Conservation (phyloP, 2,888 invertebrate genomes). For the Andrena flavipes region DNA sequence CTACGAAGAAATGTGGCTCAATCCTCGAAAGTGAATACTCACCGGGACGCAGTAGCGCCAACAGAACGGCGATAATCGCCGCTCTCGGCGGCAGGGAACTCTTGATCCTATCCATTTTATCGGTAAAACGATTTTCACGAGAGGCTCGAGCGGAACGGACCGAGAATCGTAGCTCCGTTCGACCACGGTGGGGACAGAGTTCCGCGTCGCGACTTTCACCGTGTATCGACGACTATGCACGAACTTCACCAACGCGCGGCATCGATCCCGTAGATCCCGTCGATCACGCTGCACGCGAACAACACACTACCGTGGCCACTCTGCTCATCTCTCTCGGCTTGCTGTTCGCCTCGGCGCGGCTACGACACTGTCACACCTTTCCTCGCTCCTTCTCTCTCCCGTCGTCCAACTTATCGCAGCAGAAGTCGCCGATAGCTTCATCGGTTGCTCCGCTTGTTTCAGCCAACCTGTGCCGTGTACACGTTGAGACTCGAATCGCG, state of each 20-base stretch:
- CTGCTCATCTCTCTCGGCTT: constrained; percentile 4
- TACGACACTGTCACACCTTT: constrained; percentile 24
- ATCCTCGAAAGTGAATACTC: constrained; percentile 31
- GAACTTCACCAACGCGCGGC: constrained; percentile 28
- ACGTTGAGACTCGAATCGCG: background rate
- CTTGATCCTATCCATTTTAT: constrained; percentile 52
- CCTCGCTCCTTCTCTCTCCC: background rate
- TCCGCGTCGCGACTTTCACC: constrained; percentile 54
- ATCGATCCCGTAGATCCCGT: constrained; percentile 47
- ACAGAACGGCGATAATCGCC: constrained; percentile 36
- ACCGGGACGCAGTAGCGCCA: constrained; percentile 52
- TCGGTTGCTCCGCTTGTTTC: background rate
- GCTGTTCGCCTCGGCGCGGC: background rate
- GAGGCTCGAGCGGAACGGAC: constrained; percentile 18
- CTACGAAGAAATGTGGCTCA: background rate
- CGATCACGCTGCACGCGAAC: constrained; percentile 33
- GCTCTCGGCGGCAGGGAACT: constrained; percentile 15
- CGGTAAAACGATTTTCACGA: constrained; percentile 41
- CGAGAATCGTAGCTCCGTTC: constrained; percentile 44
- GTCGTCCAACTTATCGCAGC: background rate
- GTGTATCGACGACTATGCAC: constrained; percentile 35
- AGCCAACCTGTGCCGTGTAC: background rate
- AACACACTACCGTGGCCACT: constrained; percentile 17
- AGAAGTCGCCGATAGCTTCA: constrained; percentile 8
- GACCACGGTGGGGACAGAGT: constrained; percentile 31